Evolutionary conservation across 2,888 invertebrate genomes (phyloP).

Genomic region (Abrostola triplasia): DNA sequence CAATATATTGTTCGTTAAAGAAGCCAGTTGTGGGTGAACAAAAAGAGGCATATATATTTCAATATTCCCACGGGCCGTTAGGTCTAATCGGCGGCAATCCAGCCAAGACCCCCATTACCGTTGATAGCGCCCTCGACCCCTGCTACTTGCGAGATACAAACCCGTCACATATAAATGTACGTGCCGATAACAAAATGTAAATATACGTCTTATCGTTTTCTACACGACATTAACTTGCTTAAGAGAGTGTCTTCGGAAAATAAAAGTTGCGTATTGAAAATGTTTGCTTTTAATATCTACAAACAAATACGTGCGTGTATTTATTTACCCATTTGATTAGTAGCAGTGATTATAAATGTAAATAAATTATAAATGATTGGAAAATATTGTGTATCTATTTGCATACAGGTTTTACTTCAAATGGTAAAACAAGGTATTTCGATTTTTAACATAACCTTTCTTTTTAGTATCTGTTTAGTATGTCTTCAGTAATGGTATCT

Average conservation of each 20-base stretch:
- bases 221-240: conserved; percentile 40
- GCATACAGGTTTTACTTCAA: conserved; percentile 26
- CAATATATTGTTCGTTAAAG: conserved; percentile 45
- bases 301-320: neutral
- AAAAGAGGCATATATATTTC: conserved; percentile 65
- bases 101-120: conserved; percentile 79
- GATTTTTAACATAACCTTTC: neutral
- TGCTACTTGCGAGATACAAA: conserved; percentile 49
- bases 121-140: conserved; percentile 74
- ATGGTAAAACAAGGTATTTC: conserved; percentile 17
- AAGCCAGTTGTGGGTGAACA: conserved; percentile 40
- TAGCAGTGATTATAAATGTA: no score
- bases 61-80: conserved; percentile 77
- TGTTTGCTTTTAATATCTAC: conserved; percentile 5
- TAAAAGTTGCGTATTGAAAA: neutral
- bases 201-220: conserved; percentile 54
- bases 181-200: conserved; percentile 73
- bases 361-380: no score
- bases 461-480: no score
- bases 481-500: conserved; percentile 16
- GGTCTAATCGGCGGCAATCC: conserved; percentile 80
- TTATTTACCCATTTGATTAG: no score
- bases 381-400: conserved; percentile 7
- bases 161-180: conserved; percentile 73
- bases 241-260: conserved; percentile 7